Conservation (phyloP, 2,113 vertebrate genomes). For the Microtus ochrogaster region DNA sequence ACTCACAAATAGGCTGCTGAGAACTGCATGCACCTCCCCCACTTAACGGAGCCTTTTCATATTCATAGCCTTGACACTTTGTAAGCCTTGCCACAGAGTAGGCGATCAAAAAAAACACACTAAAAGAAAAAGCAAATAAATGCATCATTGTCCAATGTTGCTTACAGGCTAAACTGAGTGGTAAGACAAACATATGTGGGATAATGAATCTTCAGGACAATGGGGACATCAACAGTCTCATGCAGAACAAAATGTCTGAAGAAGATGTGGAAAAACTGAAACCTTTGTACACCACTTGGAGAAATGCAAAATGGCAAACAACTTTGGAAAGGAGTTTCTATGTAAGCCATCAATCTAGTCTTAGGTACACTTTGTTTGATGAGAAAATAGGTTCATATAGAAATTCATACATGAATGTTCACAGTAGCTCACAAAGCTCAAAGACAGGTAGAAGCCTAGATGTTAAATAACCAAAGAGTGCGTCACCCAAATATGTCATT, state of each 20-base stretch:
- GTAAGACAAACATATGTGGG: background rate
- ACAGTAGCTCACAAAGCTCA: background rate
- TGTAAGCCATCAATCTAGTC: background rate
- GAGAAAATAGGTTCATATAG: background rate
- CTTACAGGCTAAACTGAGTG: background rate
- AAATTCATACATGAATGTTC: background rate
- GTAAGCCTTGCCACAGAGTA: slow-evolving; percentile 17
- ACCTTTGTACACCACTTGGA: background rate
- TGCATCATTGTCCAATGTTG: background rate
- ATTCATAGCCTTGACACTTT: background rate
- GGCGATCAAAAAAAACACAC: slow-evolving; percentile 39
- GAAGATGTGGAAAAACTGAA: background rate
- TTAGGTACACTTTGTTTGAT: background rate
- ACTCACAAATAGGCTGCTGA: slow-evolving; percentile 6
- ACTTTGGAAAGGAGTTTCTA: background rate
- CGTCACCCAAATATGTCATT: background rate
- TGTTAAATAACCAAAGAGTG: background rate
- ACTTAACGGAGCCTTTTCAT: background rate
- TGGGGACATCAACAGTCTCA: background rate
- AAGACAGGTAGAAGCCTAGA: slow-evolving; percentile 9
- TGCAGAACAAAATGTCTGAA: slow-evolving; percentile 1
- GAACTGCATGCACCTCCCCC: background rate
- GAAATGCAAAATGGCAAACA: background rate
- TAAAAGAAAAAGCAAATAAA: slow-evolving; percentile 1
- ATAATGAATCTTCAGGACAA: slow-evolving; percentile 40